Evolutionary conservation across 2,888 invertebrate genomes (phyloP), one percentile per base, ranked within the genome.

Genomic region (Tipula lateralis): DNA sequence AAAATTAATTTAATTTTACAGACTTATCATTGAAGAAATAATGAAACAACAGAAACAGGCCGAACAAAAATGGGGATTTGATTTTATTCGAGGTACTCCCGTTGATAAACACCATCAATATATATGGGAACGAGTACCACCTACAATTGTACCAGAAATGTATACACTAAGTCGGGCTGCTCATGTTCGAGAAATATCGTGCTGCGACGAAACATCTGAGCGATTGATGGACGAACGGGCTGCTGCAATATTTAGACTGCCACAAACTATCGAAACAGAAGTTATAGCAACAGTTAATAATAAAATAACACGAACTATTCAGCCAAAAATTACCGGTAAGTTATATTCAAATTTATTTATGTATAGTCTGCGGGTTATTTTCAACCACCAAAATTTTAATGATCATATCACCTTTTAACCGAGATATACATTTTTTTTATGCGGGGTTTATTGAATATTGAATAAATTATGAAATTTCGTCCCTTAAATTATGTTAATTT

Each of bases 31-130:
- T 83, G 87, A 89, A 66, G 89, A 89, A 86, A 85, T 90, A 81
- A 89, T 90, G 83, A 88, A 88, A 84, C 87, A 88, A 84, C 90
- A 89, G 86, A 88, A 89, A 91, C 93, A 93, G 91, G 95, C 94
- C 92, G 95, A 95, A 30, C 88, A 88, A 85, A 90, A 89, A 86
- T 90, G 90, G 90, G 89, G 89, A 16, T 90, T 90, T 85, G 90
- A 90, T 87, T 90, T 90, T 86, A 89, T 89, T 29, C 87, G 86
- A 29, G 90, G 90, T 36, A 87, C 87, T 32, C 90, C 90, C 1
- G 86, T 90, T 34, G 30, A 85, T n/a, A 85, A 86, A 1, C 85
- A 85, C 9, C 88, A 87, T 84, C 88, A 88, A 44, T 90, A 86
- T 85, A 88, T 88, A 19, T 90, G 90, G 90, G 90, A 90, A 85